Evolutionary conservation across 2,797 vertebrate genomes (phyloP).

Genomic region (Neosilurus hyrtlii): DNA sequence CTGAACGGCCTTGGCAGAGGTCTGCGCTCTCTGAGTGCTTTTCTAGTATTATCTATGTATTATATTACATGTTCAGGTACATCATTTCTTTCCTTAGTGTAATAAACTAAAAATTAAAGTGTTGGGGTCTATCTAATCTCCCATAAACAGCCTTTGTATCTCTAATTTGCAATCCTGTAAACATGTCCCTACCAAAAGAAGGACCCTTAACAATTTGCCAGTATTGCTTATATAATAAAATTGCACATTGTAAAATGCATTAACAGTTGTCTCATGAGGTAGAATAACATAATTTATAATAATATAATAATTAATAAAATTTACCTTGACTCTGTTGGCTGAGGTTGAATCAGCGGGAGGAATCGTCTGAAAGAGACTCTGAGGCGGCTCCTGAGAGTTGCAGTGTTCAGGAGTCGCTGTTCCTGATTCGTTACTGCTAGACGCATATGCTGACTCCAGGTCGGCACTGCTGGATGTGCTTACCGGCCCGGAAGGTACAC

Average conservation of each 20-base stretch:
- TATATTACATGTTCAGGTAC: background rate
- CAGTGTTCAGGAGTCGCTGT: slow-evolving; percentile 47
- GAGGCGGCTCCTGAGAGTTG: slow-evolving; percentile 40
- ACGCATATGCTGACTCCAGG: slow-evolving; percentile 22
- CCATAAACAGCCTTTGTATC: background rate
- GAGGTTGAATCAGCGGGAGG: slow-evolving; percentile 50
- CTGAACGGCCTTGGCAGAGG: too few species aligned
- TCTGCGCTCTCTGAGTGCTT: too few species aligned
- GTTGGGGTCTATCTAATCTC: background rate
- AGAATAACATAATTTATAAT: background rate
- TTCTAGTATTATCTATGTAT: too few species aligned
- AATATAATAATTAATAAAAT: too few species aligned
- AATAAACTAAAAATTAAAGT: background rate
- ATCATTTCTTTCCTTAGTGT: background rate
- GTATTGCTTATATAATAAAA: background rate
- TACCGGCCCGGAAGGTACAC: background rate
- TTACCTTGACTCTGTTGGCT: slow-evolving; percentile 69
- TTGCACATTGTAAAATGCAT: background rate
- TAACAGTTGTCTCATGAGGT: background rate
- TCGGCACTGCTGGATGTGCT: slow-evolving; percentile 15
- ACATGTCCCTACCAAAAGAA: background rate
- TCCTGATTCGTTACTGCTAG: slow-evolving; percentile 35
- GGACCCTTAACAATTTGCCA: background rate
- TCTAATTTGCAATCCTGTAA: background rate
- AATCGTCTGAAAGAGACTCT: slow-evolving; percentile 54